Evolutionary conservation across 2,797 vertebrate species (phyloP).

Genomic region (Parauchenoglanis ngamensis): DNA sequence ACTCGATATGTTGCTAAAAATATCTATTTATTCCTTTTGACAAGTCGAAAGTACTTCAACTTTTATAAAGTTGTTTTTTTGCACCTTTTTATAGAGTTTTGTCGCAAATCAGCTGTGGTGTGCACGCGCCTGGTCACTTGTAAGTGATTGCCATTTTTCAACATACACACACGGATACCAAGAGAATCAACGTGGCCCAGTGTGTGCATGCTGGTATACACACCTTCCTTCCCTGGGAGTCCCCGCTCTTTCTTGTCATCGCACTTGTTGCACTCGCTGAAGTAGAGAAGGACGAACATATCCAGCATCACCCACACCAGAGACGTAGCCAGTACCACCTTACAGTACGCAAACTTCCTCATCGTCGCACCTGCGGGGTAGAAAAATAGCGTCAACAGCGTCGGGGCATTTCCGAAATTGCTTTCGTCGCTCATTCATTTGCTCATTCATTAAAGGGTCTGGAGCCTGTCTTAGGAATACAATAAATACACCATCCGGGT

Average conservation of each 20-base stretch:
- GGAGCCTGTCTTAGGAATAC: neutral
- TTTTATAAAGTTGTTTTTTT: neutral
- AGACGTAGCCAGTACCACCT: slow-evolving; percentile 98
- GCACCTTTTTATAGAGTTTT: neutral
- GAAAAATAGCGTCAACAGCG: neutral
- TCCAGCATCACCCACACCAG: slow-evolving; percentile 99
- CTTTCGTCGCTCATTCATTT: neutral
- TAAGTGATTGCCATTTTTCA: neutral
- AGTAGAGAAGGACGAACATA: slow-evolving; percentile 93
- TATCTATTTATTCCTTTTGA: neutral
- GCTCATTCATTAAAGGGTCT: neutral
- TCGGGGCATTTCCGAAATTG: neutral
- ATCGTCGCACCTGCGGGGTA: slow-evolving; percentile 67
- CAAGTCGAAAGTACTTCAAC: neutral
- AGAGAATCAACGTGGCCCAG: neutral
- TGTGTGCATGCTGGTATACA: slow-evolving; percentile 59
- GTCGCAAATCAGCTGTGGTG: neutral
- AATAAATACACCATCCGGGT: neutral
- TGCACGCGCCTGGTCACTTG: neutral
- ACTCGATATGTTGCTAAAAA: neutral
- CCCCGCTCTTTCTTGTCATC: slow-evolving; percentile 92
- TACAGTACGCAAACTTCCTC: slow-evolving; percentile 86
- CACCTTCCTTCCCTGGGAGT: slow-evolving; percentile 88
- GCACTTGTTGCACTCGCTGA: slow-evolving; percentile 94
- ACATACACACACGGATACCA: neutral